Conservation (phyloP, 2,888 invertebrate genomes). For the Chorisops tibialis region DNA sequence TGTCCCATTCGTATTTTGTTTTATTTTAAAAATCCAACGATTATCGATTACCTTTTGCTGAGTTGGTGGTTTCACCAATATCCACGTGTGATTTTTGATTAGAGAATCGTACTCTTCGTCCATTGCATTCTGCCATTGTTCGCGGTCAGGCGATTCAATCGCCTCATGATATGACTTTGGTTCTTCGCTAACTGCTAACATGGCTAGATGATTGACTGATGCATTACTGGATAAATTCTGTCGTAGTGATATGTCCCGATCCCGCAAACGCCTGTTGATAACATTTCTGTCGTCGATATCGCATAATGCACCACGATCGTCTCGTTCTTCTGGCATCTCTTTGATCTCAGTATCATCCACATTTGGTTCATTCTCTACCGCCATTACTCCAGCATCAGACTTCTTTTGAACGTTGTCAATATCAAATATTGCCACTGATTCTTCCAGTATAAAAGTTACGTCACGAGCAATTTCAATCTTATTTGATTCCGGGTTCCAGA, state of each 20-base stretch:
- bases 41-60: conserved; percentile 31
- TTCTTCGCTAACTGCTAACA: conserved; percentile 27
- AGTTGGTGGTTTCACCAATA: conserved; percentile 27
- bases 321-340: too few relatives aligned
- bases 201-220: background rate
- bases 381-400: too few relatives aligned
- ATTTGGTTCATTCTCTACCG: too few relatives aligned
- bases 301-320: too few relatives aligned
- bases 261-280: background rate
- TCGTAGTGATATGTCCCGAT: background rate
- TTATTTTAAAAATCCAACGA: conserved; percentile 38
- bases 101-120: conserved; percentile 33
- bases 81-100: conserved; percentile 32
- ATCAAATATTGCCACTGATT: too few relatives aligned
- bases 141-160: conserved; percentile 26
- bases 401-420: too few relatives aligned
- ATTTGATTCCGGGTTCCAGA: conserved; percentile 27
- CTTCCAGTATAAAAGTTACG: conserved; percentile 20
- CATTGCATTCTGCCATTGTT: conserved; percentile 35
- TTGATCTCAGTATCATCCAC: too few relatives aligned
- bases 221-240: background rate
- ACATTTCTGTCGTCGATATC: conserved; percentile 6
- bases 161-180: conserved; percentile 33
- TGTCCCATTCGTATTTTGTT: conserved; percentile 12
- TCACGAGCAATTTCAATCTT: conserved; percentile 28